Base-by-base conservation (phyloP, 2,797 vertebrate genomes). In the Rhinoraja longicauda region DNA sequence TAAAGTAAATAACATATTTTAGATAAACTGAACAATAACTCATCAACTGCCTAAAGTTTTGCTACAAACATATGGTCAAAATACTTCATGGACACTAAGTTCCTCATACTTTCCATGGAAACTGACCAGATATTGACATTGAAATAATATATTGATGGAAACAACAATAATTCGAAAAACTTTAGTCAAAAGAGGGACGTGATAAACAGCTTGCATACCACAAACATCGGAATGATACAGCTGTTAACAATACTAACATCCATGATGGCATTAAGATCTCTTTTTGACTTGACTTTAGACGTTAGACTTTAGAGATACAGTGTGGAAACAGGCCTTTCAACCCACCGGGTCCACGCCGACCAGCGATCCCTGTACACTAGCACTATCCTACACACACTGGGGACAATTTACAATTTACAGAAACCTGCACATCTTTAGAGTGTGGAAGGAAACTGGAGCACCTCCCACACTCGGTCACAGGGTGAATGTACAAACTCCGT, bases 1-100 rank as follows among this genome's bases (percentile, higher is more conserved):
- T 73, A 53, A 72, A 29, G 67, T 24, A 91, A 91, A 45, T 45
- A 26, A 91, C 67, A 29, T 91, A 72, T 73, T 53, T 45, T 73
- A 91, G 67, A 73, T 91, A 73, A 73, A 73, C 90, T 29, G 36
- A 73, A 73, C 39, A 64, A 91, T 9, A 91, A 70, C 70, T 91
- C 36, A 72, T 45, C 67, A 36, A 73, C 70, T 29, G 6, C 36
- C 90, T 72, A 73, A 91, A 72, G 36, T 45, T 10, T 91, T 53
- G 64, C 24, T 72, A 15, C 36, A 91, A 91, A 26, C 15, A 26
- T 64, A 88, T 17, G 21, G 90, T 29, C 39, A 73, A 53, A 73
- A 91, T 91, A 73, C 72, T 36, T 91, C 36, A 9, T 6, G 62
- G 90, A 73, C 70, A 5, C 53, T 29, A 84, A 57, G 81, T 10